Conservation (phyloP, 2,888 invertebrate genomes). For the Thereva nobilitata region DNA sequence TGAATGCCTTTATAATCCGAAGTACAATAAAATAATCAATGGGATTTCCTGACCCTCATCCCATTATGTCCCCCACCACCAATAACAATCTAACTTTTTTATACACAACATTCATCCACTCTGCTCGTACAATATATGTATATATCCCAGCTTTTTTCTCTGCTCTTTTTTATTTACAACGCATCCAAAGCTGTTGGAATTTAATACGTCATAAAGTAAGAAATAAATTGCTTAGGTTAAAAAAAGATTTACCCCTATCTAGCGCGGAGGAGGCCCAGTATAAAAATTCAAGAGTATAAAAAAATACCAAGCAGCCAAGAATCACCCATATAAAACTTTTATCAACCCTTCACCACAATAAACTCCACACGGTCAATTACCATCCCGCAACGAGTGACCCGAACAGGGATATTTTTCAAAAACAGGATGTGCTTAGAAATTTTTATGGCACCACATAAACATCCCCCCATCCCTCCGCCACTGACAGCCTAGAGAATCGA, state of each 20-base stretch:
- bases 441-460: slow-evolving; percentile 30
- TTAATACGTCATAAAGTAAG: slow-evolving; percentile 26
- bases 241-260: slow-evolving; percentile 21
- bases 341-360: slow-evolving; percentile 25
- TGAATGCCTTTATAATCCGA: too few relatives aligned
- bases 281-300: too few relatives aligned
- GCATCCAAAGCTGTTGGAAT: slow-evolving; percentile 18
- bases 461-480: background rate
- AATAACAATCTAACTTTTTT: too few relatives aligned
- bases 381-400: slow-evolving; percentile 22
- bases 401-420: slow-evolving; percentile 23
- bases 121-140: too few relatives aligned
- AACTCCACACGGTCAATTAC: slow-evolving; percentile 31
- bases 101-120: too few relatives aligned
- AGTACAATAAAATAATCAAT: too few relatives aligned
- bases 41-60: too few relatives aligned
- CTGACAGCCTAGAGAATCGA: background rate
- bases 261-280: too few relatives aligned
- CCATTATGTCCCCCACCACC: too few relatives aligned
- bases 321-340: slow-evolving; percentile 17
- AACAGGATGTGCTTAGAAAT: slow-evolving; percentile 30
- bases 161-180: slow-evolving; percentile 10
- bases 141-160: too few relatives aligned
- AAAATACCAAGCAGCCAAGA: slow-evolving; percentile 9
- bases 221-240: slow-evolving; percentile 24